Base-by-base conservation (phyloP, 1,140 invertebrate species). In the Leptopilina boulardi region DNA sequence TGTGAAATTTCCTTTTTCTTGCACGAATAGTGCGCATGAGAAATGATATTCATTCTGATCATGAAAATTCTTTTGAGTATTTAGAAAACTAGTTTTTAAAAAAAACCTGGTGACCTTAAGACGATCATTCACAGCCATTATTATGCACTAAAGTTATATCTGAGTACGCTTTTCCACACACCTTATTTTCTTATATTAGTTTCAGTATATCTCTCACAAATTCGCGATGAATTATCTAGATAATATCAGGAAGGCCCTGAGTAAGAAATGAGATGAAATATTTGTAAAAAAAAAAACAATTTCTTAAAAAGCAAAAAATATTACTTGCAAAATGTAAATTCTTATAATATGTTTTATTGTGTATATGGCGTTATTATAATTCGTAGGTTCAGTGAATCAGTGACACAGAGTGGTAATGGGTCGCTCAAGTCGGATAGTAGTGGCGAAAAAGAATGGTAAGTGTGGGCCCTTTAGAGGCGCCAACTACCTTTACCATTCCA, bases 361-460 rank as follows among this genome's bases (percentile, higher is more conserved):
- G 86, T 87, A n/a, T n/a, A 89, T 85, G 87, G 86, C 88, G 84
- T 88, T 85, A 82, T 89, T 87, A 83, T 89, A 88, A 88, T 91
- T 88, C 88, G 87, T 90, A 91, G 89, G 89, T 91, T 91, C 89
- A 90, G 89, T 90, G 87, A 89, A 89, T 88, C 87, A 82, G 89
- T 88, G 89, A 90, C 87, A 87, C 89, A 90, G 84, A 89, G 88
- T 89, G 89, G 87, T 89, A 88, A 85, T 79, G 89, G 88, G 80
- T 84, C 86, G 83, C 84, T 91, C 88, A 89, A 89, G 87, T 90
- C 86, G 78, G 88, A 89, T 88, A 88, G 80, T 89, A 90, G 85
- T 90, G 89, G 86, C 85, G 88, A 91, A 84, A 90, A 86, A 87
- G 85, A 87, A 89, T 90, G 89, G 89, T 91, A 91, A 91, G 89